Conservation (phyloP, 2,797 vertebrate species). For the Pelochelys cantorii region DNA sequence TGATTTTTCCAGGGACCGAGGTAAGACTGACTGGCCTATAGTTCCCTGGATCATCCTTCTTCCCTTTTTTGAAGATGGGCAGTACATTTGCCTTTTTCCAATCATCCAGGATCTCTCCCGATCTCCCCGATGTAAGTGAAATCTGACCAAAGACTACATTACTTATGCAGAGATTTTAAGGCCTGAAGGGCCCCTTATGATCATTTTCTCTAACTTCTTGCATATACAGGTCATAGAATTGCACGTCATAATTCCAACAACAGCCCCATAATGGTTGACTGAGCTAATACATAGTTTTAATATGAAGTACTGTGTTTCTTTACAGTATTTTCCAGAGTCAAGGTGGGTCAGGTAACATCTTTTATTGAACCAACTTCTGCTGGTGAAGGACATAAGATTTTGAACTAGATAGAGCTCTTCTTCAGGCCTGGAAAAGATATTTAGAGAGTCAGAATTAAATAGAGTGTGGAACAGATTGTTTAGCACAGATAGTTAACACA, state of each 20-base stretch:
- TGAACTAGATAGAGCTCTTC: background rate
- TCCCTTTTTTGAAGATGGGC: too few relatives aligned
- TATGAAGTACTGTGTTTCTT: background rate
- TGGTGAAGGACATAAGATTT: background rate
- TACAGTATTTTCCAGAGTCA: background rate
- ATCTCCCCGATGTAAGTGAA: background rate
- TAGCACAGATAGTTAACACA: background rate
- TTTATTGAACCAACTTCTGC: background rate
- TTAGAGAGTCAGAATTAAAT: background rate
- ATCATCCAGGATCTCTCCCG: too few relatives aligned
- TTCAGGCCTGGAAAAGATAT: background rate
- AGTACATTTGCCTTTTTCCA: too few relatives aligned
- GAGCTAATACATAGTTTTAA: background rate
- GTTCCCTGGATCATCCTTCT: too few relatives aligned
- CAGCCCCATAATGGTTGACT: background rate
- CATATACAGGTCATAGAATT: rapidly evolving
- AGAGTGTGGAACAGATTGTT: background rate
- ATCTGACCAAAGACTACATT: background rate
- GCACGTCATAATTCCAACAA: background rate
- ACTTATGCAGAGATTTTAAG: background rate
- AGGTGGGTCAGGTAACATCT: background rate
- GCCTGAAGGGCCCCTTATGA: background rate
- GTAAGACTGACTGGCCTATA: too few relatives aligned
- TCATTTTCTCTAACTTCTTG: background rate
- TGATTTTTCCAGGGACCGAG: too few relatives aligned